These are phyloP conservation scores for Octopus sinensis DNA, from an alignment of 1,140 invertebrate genomes.

Conservation along the genomic window DNA sequence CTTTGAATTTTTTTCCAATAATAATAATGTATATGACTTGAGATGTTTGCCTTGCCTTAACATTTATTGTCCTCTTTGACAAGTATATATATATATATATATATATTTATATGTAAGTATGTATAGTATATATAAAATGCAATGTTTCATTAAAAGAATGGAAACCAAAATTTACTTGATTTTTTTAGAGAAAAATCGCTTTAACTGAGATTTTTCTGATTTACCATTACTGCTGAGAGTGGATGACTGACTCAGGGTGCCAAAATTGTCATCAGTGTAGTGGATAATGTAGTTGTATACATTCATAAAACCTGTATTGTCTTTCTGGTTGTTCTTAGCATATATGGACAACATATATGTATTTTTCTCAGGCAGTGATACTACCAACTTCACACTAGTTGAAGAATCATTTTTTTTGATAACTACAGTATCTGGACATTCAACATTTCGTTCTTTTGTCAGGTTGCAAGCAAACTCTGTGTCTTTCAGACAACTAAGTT, in stretches of 20 bases:
- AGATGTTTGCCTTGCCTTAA: too few species aligned
- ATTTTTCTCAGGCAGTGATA: conserved; percentile 44
- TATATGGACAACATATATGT: conserved; percentile 54
- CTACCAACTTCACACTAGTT: conserved; percentile 36
- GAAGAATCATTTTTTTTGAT: conserved; percentile 31
- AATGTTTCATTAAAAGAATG: too few species aligned
- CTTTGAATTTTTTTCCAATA: too few species aligned
- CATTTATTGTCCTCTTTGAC: too few species aligned
- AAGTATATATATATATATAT: not conserved
- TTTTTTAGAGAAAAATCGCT: conserved; percentile 31
- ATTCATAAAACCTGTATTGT: conserved; percentile 37
- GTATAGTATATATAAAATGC: not conserved
- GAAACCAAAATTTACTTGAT: conserved; percentile 17
- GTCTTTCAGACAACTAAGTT: conserved; percentile 41
- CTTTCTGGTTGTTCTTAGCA: conserved; percentile 39
- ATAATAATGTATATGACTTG: too few species aligned
- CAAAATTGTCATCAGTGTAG: conserved; percentile 30
- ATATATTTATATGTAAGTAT: not conserved
- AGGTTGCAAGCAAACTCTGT: conserved; percentile 49
- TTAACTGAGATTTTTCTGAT: conserved; percentile 8
- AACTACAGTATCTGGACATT: conserved; percentile 45
- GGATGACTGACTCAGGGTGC: not conserved
- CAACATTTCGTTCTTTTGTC: conserved; percentile 52
- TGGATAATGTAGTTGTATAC: conserved; percentile 54
- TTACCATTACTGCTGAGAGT: conserved; percentile 23